Percentiles rank a stretch among this genome's conserved stretches.
These are phyloP conservation scores for Bradysia coprophila DNA, from an alignment of 1,140 invertebrate genomes.

Conservation along the genomic window DNA sequence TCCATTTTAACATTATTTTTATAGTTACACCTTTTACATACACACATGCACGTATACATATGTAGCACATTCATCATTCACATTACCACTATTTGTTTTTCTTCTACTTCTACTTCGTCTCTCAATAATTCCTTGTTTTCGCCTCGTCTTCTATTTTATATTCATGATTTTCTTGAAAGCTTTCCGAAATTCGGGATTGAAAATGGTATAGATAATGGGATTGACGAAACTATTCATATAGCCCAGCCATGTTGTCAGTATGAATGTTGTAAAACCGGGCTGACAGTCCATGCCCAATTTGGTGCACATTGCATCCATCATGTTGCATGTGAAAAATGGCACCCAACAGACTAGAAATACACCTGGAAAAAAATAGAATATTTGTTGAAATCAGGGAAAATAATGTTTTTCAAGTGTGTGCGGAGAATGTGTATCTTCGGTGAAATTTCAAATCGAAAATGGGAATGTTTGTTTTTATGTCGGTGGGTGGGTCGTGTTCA, in stretches of 20 bases:
- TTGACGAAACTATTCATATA: slow-evolving; percentile 98
- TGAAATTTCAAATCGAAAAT: background rate
- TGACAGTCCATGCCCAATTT: slow-evolving; percentile 63
- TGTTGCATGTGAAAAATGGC: slow-evolving; percentile 96
- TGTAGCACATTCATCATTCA: too few species aligned
- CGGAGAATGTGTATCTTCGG: background rate
- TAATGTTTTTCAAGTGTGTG: background rate
- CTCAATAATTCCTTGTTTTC: too few species aligned
- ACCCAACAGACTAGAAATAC: slow-evolving; percentile 98
- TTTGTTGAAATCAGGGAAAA: background rate
- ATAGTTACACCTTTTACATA: too few species aligned
- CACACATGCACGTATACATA: too few species aligned
- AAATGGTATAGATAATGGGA: slow-evolving; percentile 98
- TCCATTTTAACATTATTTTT: too few species aligned
- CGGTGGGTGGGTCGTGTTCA: background rate
- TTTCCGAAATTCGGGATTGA: slow-evolving; percentile 97
- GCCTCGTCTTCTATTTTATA: too few species aligned
- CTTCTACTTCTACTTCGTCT: too few species aligned
- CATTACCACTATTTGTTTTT: too few species aligned
- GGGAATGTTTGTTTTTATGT: background rate
- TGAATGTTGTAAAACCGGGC: slow-evolving; percentile 76
- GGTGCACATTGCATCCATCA: slow-evolving; percentile 87
- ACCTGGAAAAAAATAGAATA: slow-evolving; percentile 28
- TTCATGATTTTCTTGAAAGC: slow-evolving; percentile 89
- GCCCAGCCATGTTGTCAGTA: slow-evolving; percentile 94